A percentile compares a stretch with the other conserved stretches of the same genome.
phyloP scores from a whole-genome alignment of 1,140 invertebrate species.

The Panulirus ornatus region DNA sequence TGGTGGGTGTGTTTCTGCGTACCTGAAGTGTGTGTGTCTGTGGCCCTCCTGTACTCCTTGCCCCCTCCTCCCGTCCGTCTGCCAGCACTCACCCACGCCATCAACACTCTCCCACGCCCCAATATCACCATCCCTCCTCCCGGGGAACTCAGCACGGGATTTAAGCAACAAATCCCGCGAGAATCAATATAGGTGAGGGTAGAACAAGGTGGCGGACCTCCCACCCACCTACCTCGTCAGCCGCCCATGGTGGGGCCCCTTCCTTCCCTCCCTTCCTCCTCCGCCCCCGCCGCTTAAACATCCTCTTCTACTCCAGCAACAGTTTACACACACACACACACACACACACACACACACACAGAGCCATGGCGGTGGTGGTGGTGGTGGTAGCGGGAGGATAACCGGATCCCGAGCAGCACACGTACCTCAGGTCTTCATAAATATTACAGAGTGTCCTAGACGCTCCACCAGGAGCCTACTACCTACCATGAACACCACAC shows the following conservation, averaged over 20 bases:
- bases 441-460: too few relatives aligned
- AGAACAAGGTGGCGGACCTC: neutral
- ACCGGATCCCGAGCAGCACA: too few relatives aligned
- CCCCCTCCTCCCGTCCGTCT: neutral
- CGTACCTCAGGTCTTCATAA: too few relatives aligned
- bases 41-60: neutral
- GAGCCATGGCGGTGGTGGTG: too few relatives aligned
- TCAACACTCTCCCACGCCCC: neutral
- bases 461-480: too few relatives aligned
- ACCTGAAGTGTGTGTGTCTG: too few relatives aligned
- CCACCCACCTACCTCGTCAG: conserved; percentile 7
- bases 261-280: too few relatives aligned
- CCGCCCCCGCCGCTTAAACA: too few relatives aligned
- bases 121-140: neutral
- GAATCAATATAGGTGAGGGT: conserved; percentile 16
- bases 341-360: neutral
- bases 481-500: too few relatives aligned
- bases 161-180: neutral
- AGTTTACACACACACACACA: neutral
- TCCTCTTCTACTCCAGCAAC: too few relatives aligned
- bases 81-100: neutral
- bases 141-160: neutral
- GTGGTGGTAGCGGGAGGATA: too few relatives aligned
- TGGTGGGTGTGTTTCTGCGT: neutral
- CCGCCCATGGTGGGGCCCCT: conserved; percentile 6